These are phyloP conservation scores for Pseudochromis fuscus DNA, from an alignment of 2,797 vertebrate genomes.

Conservation along the genomic window DNA sequence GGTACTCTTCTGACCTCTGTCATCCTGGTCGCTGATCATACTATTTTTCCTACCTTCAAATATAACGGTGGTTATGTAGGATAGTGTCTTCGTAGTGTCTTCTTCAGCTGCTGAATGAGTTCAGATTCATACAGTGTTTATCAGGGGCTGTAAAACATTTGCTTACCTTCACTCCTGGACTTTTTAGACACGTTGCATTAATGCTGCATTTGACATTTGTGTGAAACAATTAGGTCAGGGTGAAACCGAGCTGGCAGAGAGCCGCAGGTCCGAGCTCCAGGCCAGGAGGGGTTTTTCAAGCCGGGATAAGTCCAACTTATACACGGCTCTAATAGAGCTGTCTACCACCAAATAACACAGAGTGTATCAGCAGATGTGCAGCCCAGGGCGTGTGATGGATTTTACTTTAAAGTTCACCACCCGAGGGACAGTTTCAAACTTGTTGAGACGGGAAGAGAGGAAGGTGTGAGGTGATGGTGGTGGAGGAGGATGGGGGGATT, in stretches of 20 bases:
- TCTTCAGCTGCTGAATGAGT: neutral
- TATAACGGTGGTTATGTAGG: too few relatives aligned
- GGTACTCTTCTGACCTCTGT: too few relatives aligned
- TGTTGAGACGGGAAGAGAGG: constrained; percentile 24
- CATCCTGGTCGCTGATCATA: too few relatives aligned
- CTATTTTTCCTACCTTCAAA: too few relatives aligned
- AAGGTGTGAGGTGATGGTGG: neutral
- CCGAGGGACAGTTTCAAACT: constrained; percentile 12
- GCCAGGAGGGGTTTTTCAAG: neutral
- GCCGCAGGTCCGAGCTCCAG: constrained; percentile 13
- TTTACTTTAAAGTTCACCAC: constrained; percentile 47
- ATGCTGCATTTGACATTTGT: constrained; percentile 16
- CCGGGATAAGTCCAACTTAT: constrained; percentile 27
- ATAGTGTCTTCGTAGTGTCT: neutral
- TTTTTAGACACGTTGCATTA: constrained; percentile 38
- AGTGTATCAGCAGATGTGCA: neutral
- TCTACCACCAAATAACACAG: constrained; percentile 26
- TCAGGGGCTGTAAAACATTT: constrained; percentile 1
- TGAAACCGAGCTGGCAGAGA: neutral
- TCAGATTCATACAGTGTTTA: neutral
- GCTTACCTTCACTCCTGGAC: constrained; percentile 17
- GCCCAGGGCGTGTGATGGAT: constrained; percentile 40
- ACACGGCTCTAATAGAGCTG: constrained; percentile 34
- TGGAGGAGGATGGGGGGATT: neutral
- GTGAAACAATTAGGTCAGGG: constrained; percentile 52